Percentiles rank a stretch among this genome's conserved stretches.
These are phyloP conservation scores for Archocentrus centrarchus DNA, from an alignment of 2,113 vertebrate genomes.

Conservation along the genomic window DNA sequence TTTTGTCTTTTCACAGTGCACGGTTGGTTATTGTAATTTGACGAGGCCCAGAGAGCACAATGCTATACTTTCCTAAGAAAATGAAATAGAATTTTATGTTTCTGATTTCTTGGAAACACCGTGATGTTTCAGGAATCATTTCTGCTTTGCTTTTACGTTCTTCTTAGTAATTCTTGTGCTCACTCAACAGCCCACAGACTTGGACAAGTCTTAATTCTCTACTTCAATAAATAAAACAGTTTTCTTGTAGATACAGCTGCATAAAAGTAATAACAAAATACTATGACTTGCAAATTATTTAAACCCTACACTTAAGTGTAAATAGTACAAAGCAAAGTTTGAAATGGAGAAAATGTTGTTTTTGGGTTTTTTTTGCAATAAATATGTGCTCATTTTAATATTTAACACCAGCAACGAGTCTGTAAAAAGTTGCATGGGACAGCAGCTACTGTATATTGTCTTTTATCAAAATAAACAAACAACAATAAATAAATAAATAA, in stretches of 20 bases:
- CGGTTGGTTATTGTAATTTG: conserved; percentile 67
- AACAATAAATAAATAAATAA: no score
- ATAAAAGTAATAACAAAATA: background rate
- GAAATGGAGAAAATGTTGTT: no score
- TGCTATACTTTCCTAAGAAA: conserved; percentile 52
- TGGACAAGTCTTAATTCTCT: background rate
- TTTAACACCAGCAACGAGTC: background rate
- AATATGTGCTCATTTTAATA: background rate
- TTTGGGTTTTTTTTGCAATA: background rate
- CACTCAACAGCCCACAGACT: background rate
- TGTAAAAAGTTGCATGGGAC: background rate
- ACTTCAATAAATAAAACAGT: background rate
- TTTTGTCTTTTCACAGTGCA: conserved; percentile 65
- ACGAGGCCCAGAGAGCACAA: conserved; percentile 56
- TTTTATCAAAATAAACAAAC: background rate
- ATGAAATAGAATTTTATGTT: conserved; percentile 58
- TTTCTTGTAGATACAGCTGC: background rate
- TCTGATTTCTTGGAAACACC: conserved; percentile 52
- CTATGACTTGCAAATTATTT: background rate
- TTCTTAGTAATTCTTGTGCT: background rate
- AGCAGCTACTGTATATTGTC: no score
- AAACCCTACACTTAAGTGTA: background rate
- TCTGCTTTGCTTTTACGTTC: background rate
- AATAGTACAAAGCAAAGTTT: fast-evolving
- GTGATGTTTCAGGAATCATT: conserved; percentile 24